Evolutionary conservation across 2,797 vertebrate genomes (phyloP), one percentile per base, ranked within the genome.

Genomic region (Sebastes glaucus): DNA sequence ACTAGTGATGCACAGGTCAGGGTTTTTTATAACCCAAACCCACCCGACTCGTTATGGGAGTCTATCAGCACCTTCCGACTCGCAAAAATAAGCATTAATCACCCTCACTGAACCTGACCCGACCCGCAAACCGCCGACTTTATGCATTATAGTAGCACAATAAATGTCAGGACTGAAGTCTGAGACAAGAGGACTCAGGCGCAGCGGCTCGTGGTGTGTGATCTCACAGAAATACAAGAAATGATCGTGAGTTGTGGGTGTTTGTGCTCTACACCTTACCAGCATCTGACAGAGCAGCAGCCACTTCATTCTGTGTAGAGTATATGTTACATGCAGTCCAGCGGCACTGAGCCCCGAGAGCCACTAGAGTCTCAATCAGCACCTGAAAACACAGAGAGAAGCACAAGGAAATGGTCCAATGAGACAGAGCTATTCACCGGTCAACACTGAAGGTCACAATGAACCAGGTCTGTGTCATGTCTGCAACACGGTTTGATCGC

Each of bases 281-380:
- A 6, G 90, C 94, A 89, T 99, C 98, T 6, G 97, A 97, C 81
- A 99, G 87, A 3, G 98, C 97, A 8, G 98, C 97, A 0, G 98
- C 98, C 83, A 99, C 98, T 85, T 98, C 98, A 4, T 99, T 98
- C 93, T 99, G 98, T 9, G 97, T 99, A 32, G 98, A 99, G 82
- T 98, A 99, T 79, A 99, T 99, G 92, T 99, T 99, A 71, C 98
- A 99, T 23, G 98, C 97, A 11, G 97, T 97, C 98, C 98, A 99
- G 88, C 98, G 97, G 88, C 98, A 99, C 95, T 99, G 97, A 6
- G 98, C 98, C 2, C 98, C 98, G 25, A 99, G 93, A 11, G 97
- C 98, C 71, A 97, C 97, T 67, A 99, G 94, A 4, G 97, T 99
- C 94, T 99, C 98, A 25, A 95, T 94, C 88, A 95, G 84, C 67